These are phyloP conservation scores for Mesorhabditis spiculigera DNA, from an alignment of 2,888 invertebrate species.

Conservation along the genomic window DNA sequence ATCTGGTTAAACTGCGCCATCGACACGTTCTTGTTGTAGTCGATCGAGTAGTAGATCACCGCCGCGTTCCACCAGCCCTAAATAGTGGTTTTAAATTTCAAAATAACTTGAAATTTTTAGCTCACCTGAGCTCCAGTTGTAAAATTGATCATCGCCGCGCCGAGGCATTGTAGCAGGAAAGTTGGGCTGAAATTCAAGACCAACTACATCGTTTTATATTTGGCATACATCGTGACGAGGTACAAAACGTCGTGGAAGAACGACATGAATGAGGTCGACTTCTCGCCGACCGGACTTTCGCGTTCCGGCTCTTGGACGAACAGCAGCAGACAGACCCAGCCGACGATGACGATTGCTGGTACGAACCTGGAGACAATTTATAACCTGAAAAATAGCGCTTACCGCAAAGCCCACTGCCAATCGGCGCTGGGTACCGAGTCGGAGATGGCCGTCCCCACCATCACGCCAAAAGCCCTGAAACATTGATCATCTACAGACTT, in stretches of 20 bases:
- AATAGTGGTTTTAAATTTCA: not conserved
- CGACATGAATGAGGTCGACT: not conserved
- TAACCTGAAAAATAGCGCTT: not conserved
- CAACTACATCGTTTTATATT: not conserved
- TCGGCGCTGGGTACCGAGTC: not conserved
- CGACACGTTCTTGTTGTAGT: not conserved
- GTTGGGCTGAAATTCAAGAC: not conserved
- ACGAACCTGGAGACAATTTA: slow-evolving; percentile 1
- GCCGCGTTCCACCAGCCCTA: slow-evolving; percentile 5
- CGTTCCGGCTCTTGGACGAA: not conserved
- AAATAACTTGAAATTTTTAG: not conserved
- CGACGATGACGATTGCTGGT: not conserved
- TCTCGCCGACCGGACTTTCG: not conserved
- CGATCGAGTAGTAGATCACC: slow-evolving; percentile 1
- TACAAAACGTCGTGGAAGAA: slow-evolving; percentile 1
- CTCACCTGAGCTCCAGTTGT: slow-evolving; percentile 3
- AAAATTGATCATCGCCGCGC: not conserved
- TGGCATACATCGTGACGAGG: not conserved
- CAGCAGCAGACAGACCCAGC: not conserved
- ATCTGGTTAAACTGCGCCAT: not conserved
- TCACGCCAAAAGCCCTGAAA: not conserved
- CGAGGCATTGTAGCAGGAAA: slow-evolving; percentile 1
- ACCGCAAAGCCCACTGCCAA: not conserved
- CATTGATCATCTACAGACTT: not conserved
- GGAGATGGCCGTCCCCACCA: not conserved